Conservation (phyloP, 2,113 vertebrate genomes). For the Syngnathus typhle region DNA sequence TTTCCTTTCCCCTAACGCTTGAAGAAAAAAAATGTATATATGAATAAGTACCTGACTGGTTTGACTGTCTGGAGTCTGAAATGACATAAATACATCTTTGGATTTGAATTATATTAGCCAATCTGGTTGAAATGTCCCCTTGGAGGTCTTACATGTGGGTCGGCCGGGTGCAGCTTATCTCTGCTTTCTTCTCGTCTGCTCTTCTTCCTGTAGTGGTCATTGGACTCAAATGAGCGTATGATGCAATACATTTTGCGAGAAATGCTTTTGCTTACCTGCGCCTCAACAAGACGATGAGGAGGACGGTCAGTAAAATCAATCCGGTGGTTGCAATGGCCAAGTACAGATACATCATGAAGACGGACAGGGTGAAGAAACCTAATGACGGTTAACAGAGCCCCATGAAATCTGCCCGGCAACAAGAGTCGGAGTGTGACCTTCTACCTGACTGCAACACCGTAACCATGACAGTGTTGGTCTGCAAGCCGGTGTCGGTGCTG, state of each 20-base stretch:
- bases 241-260: neutral
- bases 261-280: conserved; percentile 47
- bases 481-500: conserved; percentile 35
- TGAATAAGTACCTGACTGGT: no score
- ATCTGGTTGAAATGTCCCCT: no score
- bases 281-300: conserved; percentile 43
- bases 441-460: conserved; percentile 58
- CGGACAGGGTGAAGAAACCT: conserved; percentile 49
- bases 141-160: conserved; percentile 56
- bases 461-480: conserved; percentile 57
- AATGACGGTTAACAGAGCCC: neutral
- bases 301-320: conserved; percentile 44
- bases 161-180: conserved; percentile 59
- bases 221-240: neutral
- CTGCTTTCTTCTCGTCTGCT: conserved; percentile 57
- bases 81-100: no score
- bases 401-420: neutral
- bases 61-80: no score
- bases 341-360: conserved; percentile 62
- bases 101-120: no score
- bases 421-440: neutral
- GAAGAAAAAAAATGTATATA: no score
- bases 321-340: conserved; percentile 49
- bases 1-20: no score
- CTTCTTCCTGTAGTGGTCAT: conserved; percentile 50